Evolutionary conservation across 2,113 vertebrate species (phyloP).

Genomic region (Chaetops frenatus): DNA sequence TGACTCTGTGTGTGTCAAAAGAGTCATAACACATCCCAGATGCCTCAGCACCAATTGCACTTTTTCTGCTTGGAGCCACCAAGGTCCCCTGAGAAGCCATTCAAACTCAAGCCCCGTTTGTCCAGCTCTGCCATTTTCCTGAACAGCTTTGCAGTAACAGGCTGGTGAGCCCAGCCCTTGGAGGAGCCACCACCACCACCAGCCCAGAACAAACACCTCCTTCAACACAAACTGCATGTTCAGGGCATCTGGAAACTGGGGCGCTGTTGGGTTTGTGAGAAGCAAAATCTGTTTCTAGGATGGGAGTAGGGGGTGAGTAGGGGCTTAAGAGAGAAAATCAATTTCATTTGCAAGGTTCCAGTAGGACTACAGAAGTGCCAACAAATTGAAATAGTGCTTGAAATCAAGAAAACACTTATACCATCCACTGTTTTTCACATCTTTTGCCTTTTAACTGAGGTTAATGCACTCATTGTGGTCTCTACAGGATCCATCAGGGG

Average conservation of each 20-base stretch:
- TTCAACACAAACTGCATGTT: not conserved
- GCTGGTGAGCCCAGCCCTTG: not conserved
- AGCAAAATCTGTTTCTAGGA: not conserved
- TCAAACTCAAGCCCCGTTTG: not conserved
- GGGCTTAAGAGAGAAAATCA: not conserved
- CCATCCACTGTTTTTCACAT: not conserved
- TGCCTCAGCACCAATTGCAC: not conserved
- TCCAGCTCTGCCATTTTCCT: not conserved
- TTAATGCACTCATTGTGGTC: not conserved
- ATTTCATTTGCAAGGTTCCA: not conserved
- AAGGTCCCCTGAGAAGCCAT: not conserved
- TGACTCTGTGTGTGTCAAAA: not conserved
- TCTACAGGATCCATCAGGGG: not conserved
- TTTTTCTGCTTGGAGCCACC: not conserved
- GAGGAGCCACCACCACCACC: not conserved
- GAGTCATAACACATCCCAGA: conserved; percentile 17
- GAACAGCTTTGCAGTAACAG: not conserved
- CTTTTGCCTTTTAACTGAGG: not conserved
- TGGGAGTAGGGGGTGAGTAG: not conserved
- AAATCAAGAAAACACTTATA: not conserved
- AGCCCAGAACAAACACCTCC: not conserved
- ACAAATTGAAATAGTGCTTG: not conserved
- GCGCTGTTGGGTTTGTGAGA: not conserved
- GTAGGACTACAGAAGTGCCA: not conserved
- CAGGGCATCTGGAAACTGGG: fast-evolving